Evolutionary conservation across 1,140 invertebrate genomes (phyloP), one percentile per base, ranked within the genome.

Genomic region (Megalopta genalis): DNA sequence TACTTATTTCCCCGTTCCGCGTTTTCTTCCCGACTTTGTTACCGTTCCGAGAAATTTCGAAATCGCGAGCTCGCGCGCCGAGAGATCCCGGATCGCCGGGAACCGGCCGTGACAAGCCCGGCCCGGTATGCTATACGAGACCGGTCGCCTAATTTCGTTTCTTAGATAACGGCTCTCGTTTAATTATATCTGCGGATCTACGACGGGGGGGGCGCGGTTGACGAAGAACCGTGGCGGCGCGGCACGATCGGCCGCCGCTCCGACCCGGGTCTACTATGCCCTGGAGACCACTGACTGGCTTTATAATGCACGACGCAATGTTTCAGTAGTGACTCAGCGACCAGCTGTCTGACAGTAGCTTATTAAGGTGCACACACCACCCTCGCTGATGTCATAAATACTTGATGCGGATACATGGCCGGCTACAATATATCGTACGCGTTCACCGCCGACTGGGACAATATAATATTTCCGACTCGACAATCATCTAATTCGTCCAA

Each of bases 311-410:
- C 66, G 54, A 68, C 25, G 63, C 37, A 68, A 70, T 70, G 70
- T 73, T 72, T 75, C 54, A 8, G 42, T 46, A 77, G 68, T 83
- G 82, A 83, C 74, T 83, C 82, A 83, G 76, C 67, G 70, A 67
- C 75, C 82, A 76, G 65, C 80, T 84, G 80, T 82, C 71, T 67
- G 62, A 71, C 71, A 75, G 39, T 75, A 78, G 37, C 80, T 84
- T 71, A 71, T 84, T 84, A 84, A 69, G 62, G 52, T 18, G 39
- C 73, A 72, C 75, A 60, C 76, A 71, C 75, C 63, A 65, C 75
- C 63, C 39, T 57, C 9, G 52, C 63, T 77, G 78, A 82, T 54
- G n/a, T 71, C 54, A 82, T 81, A 83, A 81, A 83, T 81, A 84
- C 67, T 57, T 63, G 46, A 70, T 62, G 27, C n/a, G 27, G 3